phyloP scores from a whole-genome alignment of 1,140 invertebrate species.

The Platorchestia sp. region DNA sequence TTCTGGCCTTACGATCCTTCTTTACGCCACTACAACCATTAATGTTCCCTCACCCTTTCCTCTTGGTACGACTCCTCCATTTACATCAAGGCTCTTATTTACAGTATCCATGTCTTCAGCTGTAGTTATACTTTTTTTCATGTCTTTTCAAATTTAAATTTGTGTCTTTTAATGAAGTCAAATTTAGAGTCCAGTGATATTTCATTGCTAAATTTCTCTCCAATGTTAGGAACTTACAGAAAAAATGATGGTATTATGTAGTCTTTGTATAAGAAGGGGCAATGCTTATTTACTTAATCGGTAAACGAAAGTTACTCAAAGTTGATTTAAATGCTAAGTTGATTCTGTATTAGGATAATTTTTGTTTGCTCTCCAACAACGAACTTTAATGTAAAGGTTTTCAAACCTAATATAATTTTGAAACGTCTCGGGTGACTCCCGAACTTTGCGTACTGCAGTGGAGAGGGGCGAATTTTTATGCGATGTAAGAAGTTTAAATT shows the following conservation, averaged over 20 bases:
- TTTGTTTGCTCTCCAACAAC: neutral
- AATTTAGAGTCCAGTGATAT: neutral
- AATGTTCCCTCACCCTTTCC: neutral
- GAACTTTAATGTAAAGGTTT: neutral
- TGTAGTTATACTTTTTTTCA: neutral
- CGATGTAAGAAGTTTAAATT: neutral
- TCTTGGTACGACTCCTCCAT: neutral
- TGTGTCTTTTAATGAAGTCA: neutral
- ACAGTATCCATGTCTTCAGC: neutral
- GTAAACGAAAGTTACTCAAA: neutral
- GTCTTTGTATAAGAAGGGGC: neutral
- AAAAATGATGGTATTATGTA: neutral
- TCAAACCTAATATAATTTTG: neutral
- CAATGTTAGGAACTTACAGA: neutral
- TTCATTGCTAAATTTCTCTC: neutral
- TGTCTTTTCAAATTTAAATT: neutral
- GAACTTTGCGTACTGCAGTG: neutral
- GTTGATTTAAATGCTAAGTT: neutral
- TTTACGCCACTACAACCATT: conserved; percentile 66
- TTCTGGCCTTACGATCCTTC: conserved; percentile 67
- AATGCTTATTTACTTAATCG: neutral
- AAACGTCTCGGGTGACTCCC: neutral
- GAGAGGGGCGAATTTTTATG: neutral
- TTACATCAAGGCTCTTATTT: neutral
- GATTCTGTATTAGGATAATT: neutral